These are phyloP conservation scores for Psammodynastes pulverulentus DNA, from an alignment of 2,113 vertebrate genomes.

Conservation along the genomic window DNA sequence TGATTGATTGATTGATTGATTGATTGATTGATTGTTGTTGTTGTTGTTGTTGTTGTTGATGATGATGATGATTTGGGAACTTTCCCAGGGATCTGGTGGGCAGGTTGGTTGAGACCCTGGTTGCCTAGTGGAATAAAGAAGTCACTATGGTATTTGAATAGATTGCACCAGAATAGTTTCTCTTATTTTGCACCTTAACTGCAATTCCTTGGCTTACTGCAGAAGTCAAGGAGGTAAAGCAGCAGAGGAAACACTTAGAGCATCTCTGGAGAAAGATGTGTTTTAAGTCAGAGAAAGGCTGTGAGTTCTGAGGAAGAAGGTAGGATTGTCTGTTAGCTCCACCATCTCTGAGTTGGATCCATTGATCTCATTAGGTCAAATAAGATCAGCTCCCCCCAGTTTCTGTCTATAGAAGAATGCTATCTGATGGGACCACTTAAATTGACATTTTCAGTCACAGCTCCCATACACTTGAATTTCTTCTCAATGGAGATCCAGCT, in stretches of 20 bases:
- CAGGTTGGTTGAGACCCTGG: neutral
- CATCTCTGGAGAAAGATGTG: neutral
- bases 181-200: neutral
- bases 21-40: too few relatives aligned
- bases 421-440: neutral
- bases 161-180: neutral
- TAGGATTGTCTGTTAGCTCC: neutral
- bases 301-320: neutral
- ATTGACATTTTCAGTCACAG: neutral
- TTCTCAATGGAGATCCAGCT: neutral
- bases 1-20: too few relatives aligned
- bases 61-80: neutral
- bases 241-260: neutral
- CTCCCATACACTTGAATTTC: neutral
- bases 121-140: neutral
- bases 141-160: neutral
- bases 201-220: neutral
- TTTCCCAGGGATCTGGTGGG: neutral
- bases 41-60: too few relatives aligned
- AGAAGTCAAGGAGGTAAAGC: neutral
- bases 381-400: neutral
- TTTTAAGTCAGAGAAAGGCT: neutral
- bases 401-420: neutral
- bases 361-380: neutral
- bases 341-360: neutral